Evolutionary conservation across 2,113 vertebrate genomes (phyloP), one percentile per base, ranked within the genome.

Genomic region (Argyrosomus japonicus): DNA sequence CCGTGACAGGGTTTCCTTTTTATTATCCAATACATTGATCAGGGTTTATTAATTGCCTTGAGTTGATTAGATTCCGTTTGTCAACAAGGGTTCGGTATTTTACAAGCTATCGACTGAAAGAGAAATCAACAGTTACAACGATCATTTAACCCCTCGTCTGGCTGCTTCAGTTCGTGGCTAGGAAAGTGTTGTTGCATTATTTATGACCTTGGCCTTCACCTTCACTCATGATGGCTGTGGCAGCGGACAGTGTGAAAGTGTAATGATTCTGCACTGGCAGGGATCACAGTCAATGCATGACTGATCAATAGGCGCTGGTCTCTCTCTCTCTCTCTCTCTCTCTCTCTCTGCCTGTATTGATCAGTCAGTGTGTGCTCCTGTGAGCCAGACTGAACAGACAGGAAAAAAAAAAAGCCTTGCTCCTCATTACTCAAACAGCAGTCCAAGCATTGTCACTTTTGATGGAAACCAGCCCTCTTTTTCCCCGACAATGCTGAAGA

Each of bases 141-240:
- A 8, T 6, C 23, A n/a, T 87, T 89, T 78, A 83, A 88, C 84
- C 51, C 53, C 36, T 78, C 15, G n/a, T 2, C 61, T 36, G 29
- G 36, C 84, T 47, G 64, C 72, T 69, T 54, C 12, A 23, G 47
- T 32, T 4, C 14, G n/a, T 32, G 21, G 43, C n/a, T 67, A 82
- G 48, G 57, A 63, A 72, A 68, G 50, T 36, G 47, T 56, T 78
- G 70, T 11, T 79, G 48, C 58, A 27, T 68, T 67, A 88, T 87
- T 86, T 81, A 73, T 83, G 92, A 92, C 92, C 87, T 91, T 90
- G 87, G 77, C 77, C 83, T 82, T 91, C 80, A 89, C 90, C 82
- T 89, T 93, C 84, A 87, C 85, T 83, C 60, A 8, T 69, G 78
- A 68, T 11, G 40, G 74, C 81, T 58, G 68, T 64, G 73, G 73